These are phyloP conservation scores for Ptilorrhoa leucosticta DNA, from an alignment of 2,113 vertebrate genomes.

Conservation along the genomic window DNA sequence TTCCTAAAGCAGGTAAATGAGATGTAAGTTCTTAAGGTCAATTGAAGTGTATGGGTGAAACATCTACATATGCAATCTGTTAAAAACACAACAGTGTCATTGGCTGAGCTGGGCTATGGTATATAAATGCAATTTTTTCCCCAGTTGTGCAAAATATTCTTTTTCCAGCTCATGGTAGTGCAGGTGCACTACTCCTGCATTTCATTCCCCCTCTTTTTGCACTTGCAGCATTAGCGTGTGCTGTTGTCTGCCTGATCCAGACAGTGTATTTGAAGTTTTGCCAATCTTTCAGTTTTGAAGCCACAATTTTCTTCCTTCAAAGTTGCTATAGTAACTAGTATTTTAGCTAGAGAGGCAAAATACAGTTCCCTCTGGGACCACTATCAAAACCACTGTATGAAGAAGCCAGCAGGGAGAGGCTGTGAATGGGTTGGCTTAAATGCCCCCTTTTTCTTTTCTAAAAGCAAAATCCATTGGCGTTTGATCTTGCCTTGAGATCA, in stretches of 20 bases:
- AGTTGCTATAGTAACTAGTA: slow-evolving; percentile 69
- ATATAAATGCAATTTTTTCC: slow-evolving; percentile 33
- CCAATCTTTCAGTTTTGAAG: slow-evolving; percentile 57
- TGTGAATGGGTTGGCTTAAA: slow-evolving; percentile 66
- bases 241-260: slow-evolving; percentile 62
- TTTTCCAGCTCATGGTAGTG: slow-evolving; percentile 7
- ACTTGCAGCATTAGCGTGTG: neutral
- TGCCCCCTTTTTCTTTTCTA: slow-evolving; percentile 64
- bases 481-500: slow-evolving; percentile 69
- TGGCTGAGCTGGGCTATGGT: slow-evolving; percentile 65
- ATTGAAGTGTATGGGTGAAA: slow-evolving; percentile 86
- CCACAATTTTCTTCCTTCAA: slow-evolving; percentile 49
- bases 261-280: slow-evolving; percentile 63
- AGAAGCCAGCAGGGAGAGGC: slow-evolving; percentile 71
- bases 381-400: slow-evolving; percentile 76
- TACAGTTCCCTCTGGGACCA: slow-evolving; percentile 75
- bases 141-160: slow-evolving; percentile 29
- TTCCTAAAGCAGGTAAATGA: slow-evolving; percentile 88
- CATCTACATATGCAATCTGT: slow-evolving; percentile 92
- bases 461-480: slow-evolving; percentile 66
- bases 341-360: slow-evolving; percentile 68
- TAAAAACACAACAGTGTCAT: slow-evolving; percentile 73
- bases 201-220: slow-evolving; percentile 15
- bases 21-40: slow-evolving; percentile 84
- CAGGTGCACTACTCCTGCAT: slow-evolving; percentile 24